Percentiles rank a stretch among this genome's conserved stretches.
Conservation (phyloP, 2,113 vertebrate species). For the Pterocles burchelli region DNA sequence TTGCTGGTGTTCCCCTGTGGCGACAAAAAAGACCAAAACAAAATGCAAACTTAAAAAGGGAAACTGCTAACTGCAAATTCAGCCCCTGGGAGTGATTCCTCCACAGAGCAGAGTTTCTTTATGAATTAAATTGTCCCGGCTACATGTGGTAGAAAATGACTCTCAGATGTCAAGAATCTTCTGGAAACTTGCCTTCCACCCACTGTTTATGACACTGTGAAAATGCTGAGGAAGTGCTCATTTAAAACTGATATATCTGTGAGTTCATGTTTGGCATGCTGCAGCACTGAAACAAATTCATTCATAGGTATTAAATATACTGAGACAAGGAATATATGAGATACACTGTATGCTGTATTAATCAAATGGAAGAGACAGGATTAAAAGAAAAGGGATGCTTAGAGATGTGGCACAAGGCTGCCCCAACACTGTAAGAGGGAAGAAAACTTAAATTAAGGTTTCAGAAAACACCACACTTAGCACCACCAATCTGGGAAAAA, state of each 20-base stretch:
- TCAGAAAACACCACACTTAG: not conserved
- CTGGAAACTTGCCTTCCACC: slow-evolving; percentile 21
- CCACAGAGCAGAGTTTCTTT: not conserved
- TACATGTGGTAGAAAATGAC: not conserved
- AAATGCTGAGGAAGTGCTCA: slow-evolving; percentile 17
- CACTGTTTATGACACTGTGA: slow-evolving; percentile 16
- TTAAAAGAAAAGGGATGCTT: not conserved
- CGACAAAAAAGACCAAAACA: not conserved
- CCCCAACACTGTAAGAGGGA: not conserved
- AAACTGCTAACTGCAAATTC: not conserved
- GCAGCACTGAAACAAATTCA: not conserved
- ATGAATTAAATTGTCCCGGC: not conserved
- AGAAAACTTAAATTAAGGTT: not conserved
- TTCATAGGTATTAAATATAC: slow-evolving; percentile 23
- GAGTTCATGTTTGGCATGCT: slow-evolving; percentile 12
- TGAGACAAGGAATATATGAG: not conserved
- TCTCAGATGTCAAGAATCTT: not conserved
- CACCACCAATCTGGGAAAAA: not conserved
- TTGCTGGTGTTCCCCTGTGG: not conserved
- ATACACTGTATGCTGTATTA: not conserved
- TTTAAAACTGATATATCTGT: slow-evolving; percentile 3
- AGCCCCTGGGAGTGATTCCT: not conserved
- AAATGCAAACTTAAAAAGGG: not conserved
- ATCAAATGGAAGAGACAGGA: not conserved
- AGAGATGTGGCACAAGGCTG: not conserved